Conservation (phyloP, 2,888 invertebrate genomes). For the Drosophila cyrtoloma region DNA sequence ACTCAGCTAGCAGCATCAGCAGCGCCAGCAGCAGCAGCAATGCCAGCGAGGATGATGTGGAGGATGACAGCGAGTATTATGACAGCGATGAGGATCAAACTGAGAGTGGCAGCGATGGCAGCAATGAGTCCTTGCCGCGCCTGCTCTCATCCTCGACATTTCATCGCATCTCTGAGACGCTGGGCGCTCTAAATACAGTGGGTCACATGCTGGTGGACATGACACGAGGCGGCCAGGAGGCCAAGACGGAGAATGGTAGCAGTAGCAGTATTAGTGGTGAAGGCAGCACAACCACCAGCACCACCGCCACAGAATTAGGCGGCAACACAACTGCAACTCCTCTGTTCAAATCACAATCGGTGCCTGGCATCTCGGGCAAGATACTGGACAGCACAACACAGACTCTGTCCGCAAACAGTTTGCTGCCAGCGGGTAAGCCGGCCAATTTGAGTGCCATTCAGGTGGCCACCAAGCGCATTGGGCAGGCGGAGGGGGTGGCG, state of each 20-base stretch:
- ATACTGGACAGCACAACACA: constrained; percentile 58
- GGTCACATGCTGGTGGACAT: constrained; percentile 94
- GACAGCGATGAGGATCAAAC: constrained; percentile 74
- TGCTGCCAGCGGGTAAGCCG: constrained; percentile 65
- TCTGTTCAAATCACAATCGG: constrained; percentile 28
- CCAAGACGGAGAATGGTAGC: constrained; percentile 44
- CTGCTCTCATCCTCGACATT: constrained; percentile 88
- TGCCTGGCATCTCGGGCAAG: constrained; percentile 62
- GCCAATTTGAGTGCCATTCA: constrained; percentile 63
- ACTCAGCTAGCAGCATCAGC: constrained; percentile 49
- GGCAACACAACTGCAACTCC: constrained; percentile 2
- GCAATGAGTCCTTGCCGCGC: constrained; percentile 85
- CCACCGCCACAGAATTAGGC: constrained; percentile 28
- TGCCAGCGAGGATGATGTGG: constrained; percentile 57
- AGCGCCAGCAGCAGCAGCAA: constrained; percentile 51
- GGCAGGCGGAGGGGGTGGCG: constrained; percentile 52
- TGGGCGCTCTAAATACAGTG: constrained; percentile 94
- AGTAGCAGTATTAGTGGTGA: constrained; percentile 14
- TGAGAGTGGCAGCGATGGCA: constrained; percentile 65
- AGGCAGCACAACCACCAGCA: constrained; percentile 7
- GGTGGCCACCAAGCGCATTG: constrained; percentile 75
- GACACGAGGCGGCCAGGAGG: constrained; percentile 86
- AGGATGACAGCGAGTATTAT: constrained; percentile 78
- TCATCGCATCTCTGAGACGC: constrained; percentile 88
- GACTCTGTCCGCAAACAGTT: constrained; percentile 64